These are phyloP conservation scores for Chelon auratus DNA, from an alignment of 2,797 vertebrate species.

Conservation along the genomic window DNA sequence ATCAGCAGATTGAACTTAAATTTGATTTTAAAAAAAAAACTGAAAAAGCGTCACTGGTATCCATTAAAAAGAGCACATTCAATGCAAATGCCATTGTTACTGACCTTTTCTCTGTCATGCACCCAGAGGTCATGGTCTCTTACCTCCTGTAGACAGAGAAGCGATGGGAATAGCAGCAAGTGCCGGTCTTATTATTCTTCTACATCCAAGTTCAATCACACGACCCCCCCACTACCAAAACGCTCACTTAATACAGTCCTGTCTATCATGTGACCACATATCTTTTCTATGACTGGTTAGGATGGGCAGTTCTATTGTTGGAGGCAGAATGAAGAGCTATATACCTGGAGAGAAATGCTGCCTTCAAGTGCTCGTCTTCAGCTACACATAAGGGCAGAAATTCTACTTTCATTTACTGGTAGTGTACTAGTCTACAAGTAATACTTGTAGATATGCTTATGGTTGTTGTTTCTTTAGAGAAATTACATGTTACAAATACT, in stretches of 20 bases:
- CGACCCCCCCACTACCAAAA: slow-evolving; percentile 41
- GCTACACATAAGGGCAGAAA: neutral
- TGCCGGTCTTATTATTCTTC: slow-evolving; percentile 62
- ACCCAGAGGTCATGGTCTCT: slow-evolving; percentile 53
- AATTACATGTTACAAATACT: neutral
- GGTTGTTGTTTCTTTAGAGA: neutral
- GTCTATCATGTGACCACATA: slow-evolving; percentile 70
- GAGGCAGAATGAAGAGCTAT: slow-evolving; percentile 64
- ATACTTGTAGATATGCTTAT: neutral
- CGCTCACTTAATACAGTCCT: slow-evolving; percentile 74
- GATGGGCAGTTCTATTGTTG: slow-evolving; percentile 80
- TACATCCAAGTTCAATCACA: slow-evolving; percentile 71
- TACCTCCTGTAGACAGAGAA: slow-evolving; percentile 73
- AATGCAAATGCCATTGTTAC: neutral
- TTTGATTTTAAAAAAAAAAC: too few relatives aligned
- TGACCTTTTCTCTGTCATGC: slow-evolving; percentile 18
- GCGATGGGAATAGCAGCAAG: slow-evolving; percentile 44
- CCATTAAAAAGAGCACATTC: neutral
- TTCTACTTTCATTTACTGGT: neutral
- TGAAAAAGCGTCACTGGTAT: neutral
- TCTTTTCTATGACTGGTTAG: slow-evolving; percentile 69
- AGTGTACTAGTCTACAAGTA: too few relatives aligned
- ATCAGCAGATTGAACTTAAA: neutral
- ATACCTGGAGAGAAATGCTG: slow-evolving; percentile 62
- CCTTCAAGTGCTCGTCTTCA: slow-evolving; percentile 45